Evolutionary conservation across 2,888 invertebrate genomes (phyloP).

Genomic region (Spodoptera picta): DNA sequence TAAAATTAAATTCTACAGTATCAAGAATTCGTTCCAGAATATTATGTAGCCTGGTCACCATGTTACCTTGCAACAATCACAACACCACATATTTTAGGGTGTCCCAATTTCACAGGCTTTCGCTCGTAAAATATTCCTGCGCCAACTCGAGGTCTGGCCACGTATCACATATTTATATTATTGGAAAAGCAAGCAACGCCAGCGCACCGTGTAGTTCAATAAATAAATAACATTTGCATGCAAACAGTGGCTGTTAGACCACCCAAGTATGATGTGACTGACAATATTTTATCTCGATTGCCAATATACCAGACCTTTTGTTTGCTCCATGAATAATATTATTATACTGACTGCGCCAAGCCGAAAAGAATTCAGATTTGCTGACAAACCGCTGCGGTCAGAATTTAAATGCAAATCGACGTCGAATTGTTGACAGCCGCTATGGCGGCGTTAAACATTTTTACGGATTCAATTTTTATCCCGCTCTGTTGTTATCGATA

Average conservation of each 20-base stretch:
- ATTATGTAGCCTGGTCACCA: no score
- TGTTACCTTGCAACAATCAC: constrained; percentile 7
- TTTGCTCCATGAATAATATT: constrained; percentile 50
- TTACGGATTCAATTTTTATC: constrained; percentile 25
- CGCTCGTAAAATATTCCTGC: constrained; percentile 22
- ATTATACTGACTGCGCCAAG: constrained; percentile 31
- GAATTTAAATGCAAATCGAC: constrained; percentile 46
- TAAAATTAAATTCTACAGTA: no score
- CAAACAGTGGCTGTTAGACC: constrained; percentile 21
- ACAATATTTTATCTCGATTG: constrained; percentile 51
- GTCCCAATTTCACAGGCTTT: constrained; percentile 17
- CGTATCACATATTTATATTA: constrained; percentile 29
- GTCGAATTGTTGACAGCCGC: constrained; percentile 39
- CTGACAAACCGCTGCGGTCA: constrained; percentile 32
- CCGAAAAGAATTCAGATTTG: constrained; percentile 43
- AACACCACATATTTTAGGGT: constrained; percentile 1
- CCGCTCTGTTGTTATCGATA: constrained; percentile 5
- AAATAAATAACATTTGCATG: constrained; percentile 44
- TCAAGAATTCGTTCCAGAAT: no score
- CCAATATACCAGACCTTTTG: constrained; percentile 45
- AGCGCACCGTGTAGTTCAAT: constrained; percentile 16
- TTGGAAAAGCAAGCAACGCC: constrained; percentile 21
- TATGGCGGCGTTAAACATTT: constrained; percentile 20
- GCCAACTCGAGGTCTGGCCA: constrained; percentile 6
- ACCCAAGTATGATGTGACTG: constrained; percentile 31